Evolutionary conservation across 2,113 vertebrate species (phyloP).

Genomic region (Hoplias malabaricus): DNA sequence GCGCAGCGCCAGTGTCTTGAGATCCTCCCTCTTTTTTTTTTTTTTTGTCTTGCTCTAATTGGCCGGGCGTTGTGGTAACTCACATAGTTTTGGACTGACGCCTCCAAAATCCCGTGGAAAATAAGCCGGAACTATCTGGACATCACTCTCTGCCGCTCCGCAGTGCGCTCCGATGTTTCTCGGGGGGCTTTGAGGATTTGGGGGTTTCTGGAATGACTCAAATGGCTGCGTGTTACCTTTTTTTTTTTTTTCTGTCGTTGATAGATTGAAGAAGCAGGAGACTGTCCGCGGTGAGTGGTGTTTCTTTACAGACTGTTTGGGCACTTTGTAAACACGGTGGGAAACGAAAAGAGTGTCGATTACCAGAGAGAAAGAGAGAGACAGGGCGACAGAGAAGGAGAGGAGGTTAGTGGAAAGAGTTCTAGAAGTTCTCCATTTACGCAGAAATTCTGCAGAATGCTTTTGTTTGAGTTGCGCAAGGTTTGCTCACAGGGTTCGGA

Average conservation of each 20-base stretch:
- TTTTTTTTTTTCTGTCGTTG: neutral
- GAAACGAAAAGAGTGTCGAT: neutral
- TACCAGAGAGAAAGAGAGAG: no score
- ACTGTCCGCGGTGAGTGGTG: conserved; percentile 10
- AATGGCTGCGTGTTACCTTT: neutral
- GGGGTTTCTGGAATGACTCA: neutral
- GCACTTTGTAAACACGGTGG: neutral
- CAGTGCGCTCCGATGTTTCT: neutral
- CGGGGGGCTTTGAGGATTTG: neutral
- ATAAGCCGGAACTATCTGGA: neutral
- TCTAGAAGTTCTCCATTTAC: no score
- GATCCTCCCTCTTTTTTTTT: conserved; percentile 66
- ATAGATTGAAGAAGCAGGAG: neutral
- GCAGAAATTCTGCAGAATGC: no score
- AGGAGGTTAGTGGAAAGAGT: no score
- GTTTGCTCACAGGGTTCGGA: neutral
- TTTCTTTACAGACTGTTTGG: neutral
- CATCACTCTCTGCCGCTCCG: neutral
- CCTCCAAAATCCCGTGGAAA: conserved; percentile 23
- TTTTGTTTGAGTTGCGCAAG: neutral
- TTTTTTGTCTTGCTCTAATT: conserved; percentile 67
- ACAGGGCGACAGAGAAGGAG: no score
- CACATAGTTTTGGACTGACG: conserved; percentile 43
- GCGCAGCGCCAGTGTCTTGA: conserved; percentile 29
- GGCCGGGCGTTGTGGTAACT: conserved; percentile 58